These are phyloP conservation scores for Thymallus thymallus DNA, from an alignment of 2,113 vertebrate species.

Conservation along the genomic window DNA sequence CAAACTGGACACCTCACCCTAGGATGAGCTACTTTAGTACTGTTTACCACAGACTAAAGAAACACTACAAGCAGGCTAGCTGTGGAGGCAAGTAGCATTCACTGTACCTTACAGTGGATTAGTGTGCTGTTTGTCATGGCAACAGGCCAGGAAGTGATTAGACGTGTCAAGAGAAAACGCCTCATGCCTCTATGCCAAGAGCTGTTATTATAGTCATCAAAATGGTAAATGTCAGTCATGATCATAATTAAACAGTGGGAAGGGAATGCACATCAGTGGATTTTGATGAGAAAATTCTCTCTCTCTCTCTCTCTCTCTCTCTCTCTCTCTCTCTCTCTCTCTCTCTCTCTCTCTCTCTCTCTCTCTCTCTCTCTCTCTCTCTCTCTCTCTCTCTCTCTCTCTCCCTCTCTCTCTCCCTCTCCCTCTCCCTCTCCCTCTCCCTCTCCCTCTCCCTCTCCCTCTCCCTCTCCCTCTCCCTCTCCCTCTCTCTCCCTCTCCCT, in stretches of 20 bases:
- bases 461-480: background rate
- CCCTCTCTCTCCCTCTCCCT: no score
- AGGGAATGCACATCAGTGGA: background rate
- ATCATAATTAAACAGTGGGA: background rate
- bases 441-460: background rate
- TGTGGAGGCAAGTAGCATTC: background rate
- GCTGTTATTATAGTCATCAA: background rate
- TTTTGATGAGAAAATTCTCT: background rate
- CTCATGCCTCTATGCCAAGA: background rate
- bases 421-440: background rate
- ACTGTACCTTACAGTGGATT: background rate
- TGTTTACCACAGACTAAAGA: no score
- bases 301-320: background rate
- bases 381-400: no score
- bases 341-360: no score
- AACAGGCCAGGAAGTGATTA: background rate
- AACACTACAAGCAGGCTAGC: background rate
- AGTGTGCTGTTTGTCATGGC: background rate
- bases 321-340: no score
- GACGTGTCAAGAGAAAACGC: background rate
- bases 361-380: background rate
- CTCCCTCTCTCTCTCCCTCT: no score
- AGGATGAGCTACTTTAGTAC: no score
- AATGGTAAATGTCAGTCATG: background rate
- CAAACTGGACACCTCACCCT: no score